A percentile compares a stretch with the other conserved stretches of the same genome.
Conservation (phyloP, 2,113 vertebrate genomes). For the Crotalus viridis region DNA sequence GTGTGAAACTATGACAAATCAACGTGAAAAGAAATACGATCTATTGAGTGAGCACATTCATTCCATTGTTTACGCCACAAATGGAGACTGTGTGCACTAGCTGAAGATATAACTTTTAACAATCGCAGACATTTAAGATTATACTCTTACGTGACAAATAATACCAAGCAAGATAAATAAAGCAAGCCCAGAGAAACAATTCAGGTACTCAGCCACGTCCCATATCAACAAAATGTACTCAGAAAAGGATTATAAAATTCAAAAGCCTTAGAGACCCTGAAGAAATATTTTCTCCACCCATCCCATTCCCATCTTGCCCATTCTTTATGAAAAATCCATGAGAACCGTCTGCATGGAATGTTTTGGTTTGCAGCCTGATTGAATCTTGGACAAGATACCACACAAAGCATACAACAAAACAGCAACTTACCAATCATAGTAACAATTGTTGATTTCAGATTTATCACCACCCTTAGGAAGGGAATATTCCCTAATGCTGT, state of each 20-base stretch:
- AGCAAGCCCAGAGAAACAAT: conserved; percentile 4
- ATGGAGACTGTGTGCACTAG: background rate
- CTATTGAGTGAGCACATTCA: background rate
- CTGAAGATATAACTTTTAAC: background rate
- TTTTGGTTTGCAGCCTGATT: conserved; percentile 68
- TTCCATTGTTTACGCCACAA: background rate
- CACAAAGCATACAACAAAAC: conserved; percentile 32
- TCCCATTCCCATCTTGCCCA: conserved; percentile 57
- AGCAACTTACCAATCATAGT: conserved; percentile 64
- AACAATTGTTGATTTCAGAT: conserved; percentile 69
- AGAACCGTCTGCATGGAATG: conserved; percentile 68
- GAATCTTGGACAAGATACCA: conserved; percentile 65
- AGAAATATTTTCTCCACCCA: conserved; percentile 62
- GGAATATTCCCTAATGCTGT: conserved; percentile 39
- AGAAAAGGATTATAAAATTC: conserved; percentile 45
- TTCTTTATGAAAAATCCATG: conserved; percentile 62
- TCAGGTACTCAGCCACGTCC: conserved; percentile 8
- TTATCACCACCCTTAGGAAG: conserved; percentile 63
- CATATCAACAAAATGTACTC: conserved; percentile 40
- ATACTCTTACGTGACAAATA: background rate
- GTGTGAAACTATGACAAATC: background rate
- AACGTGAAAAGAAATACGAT: background rate
- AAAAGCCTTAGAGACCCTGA: conserved; percentile 56
- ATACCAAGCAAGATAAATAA: background rate
- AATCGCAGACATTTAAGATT: background rate